Conservation (phyloP, 2,797 vertebrate species). For the Pantherophis alleghaniensis region DNA sequence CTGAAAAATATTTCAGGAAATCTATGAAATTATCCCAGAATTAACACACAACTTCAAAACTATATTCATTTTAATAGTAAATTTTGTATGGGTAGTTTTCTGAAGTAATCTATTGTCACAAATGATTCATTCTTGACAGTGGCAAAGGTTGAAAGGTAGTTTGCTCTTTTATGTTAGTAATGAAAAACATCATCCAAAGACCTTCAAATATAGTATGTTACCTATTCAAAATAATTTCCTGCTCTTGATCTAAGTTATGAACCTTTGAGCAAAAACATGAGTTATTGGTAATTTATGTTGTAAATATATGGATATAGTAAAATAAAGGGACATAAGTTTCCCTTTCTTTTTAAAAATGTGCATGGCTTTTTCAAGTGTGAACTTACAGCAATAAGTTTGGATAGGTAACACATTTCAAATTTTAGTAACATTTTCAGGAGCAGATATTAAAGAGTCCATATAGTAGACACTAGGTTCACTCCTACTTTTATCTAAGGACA, state of each 20-base stretch:
- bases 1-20: neutral
- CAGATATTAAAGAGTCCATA: neutral
- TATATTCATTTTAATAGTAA: neutral
- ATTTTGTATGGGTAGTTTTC: neutral
- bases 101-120: neutral
- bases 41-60: neutral
- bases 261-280: neutral
- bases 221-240: neutral
- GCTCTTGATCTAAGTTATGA: neutral
- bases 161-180: neutral
- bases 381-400: neutral
- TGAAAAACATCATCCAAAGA: neutral
- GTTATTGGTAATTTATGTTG: neutral
- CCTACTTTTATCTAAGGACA: neutral
- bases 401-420: fast-evolving
- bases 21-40: neutral
- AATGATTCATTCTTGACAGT: neutral
- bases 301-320: neutral
- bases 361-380: constrained; percentile 1
- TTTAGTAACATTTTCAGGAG: neutral
- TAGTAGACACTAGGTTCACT: neutral
- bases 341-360: neutral
- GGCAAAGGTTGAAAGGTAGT: neutral
- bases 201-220: neutral
- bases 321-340: neutral